Percentiles rank a stretch among this genome's conserved stretches.
These are phyloP conservation scores for Drosophila maculinotata DNA, from an alignment of 2,888 invertebrate species.

Conservation along the genomic window DNA sequence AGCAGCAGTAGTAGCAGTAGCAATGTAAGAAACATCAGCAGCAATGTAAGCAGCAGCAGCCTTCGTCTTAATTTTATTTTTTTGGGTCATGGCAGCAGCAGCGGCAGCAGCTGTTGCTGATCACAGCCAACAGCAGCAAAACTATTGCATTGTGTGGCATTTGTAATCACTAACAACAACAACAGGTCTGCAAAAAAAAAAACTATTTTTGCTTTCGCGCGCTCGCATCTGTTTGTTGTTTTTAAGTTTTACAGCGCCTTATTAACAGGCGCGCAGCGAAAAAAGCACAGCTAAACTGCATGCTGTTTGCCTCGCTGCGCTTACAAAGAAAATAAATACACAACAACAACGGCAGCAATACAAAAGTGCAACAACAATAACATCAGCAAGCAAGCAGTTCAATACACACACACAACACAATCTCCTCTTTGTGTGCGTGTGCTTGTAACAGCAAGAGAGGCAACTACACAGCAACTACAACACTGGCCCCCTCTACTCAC, in stretches of 20 bases:
- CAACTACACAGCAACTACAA: conserved; percentile 12
- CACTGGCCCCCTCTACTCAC: conserved; percentile 10
- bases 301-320: conserved; percentile 40
- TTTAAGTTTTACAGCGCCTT: conserved; percentile 83
- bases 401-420: conserved; percentile 49
- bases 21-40: conserved; percentile 7
- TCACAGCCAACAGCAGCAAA: conserved; percentile 20
- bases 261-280: conserved; percentile 80
- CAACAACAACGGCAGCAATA: conserved; percentile 31
- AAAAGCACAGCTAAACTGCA: conserved; percentile 49
- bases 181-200: conserved; percentile 35
- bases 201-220: conserved; percentile 57
- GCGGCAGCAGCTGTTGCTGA: conserved; percentile 20
- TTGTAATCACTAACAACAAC: conserved; percentile 39
- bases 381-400: conserved; percentile 56
- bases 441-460: conserved; percentile 42
- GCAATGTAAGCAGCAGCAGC: conserved; percentile 38
- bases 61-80: conserved; percentile 59
- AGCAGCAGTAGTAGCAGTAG: conserved; percentile 26
- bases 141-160: conserved; percentile 40
- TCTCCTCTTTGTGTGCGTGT: conserved; percentile 29
- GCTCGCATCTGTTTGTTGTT: conserved; percentile 78
- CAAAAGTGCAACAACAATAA: conserved; percentile 50
- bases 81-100: conserved; percentile 65
- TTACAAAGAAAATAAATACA: conserved; percentile 69